phyloP scores from a whole-genome alignment of 2,888 invertebrate species.

The Mesochorus sp. region DNA sequence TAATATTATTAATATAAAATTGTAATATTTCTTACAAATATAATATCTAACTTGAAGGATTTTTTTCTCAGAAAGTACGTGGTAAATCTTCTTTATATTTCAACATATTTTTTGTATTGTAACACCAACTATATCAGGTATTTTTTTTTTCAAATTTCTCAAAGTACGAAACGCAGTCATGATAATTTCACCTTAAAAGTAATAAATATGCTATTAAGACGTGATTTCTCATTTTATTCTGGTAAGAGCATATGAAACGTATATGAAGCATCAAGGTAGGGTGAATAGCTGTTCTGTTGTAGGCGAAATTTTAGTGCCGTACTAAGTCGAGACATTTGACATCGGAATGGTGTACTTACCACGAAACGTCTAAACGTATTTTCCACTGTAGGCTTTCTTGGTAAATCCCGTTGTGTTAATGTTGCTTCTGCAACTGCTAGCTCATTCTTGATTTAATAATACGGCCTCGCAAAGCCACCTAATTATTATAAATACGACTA shows the following conservation, averaged over 20 bases:
- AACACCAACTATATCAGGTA: too few species aligned
- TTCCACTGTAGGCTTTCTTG: conserved; percentile 13
- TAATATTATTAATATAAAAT: too few species aligned
- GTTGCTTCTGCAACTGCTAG: conserved; percentile 35
- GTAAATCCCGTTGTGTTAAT: conserved; percentile 23
- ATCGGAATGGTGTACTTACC: background rate
- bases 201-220: too few species aligned
- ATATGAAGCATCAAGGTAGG: background rate
- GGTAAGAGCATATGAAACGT: background rate
- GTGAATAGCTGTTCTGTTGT: conserved; percentile 12
- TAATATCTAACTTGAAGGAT: too few species aligned
- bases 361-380: conserved; percentile 22
- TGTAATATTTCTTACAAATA: too few species aligned
- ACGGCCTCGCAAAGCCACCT: conserved; percentile 37
- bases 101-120: too few species aligned
- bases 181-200: too few species aligned
- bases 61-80: too few species aligned
- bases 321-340: conserved; percentile 16
- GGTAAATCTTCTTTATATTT: too few species aligned
- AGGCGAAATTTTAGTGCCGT: conserved; percentile 11
- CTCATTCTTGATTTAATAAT: conserved; percentile 59
- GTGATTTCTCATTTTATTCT: conserved; percentile 14
- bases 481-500: conserved; percentile 59
- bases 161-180: too few species aligned
- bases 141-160: too few species aligned